phyloP scores from a whole-genome alignment of 2,113 vertebrate genomes.

The Alethe castanea region DNA sequence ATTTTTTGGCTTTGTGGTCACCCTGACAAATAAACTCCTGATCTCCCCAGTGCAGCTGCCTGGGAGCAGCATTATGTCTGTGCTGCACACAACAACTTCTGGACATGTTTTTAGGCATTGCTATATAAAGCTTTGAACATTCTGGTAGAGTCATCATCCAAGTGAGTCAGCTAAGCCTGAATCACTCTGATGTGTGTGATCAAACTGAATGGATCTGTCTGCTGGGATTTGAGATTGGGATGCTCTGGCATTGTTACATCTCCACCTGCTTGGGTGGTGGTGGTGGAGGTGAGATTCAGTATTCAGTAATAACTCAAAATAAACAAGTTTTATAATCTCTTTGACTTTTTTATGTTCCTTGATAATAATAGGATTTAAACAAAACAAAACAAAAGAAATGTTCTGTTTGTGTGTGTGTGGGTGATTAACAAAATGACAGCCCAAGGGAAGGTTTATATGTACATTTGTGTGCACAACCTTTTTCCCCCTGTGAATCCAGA shows the following conservation, averaged over 20 bases:
- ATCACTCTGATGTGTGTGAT: neutral
- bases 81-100: neutral
- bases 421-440: neutral
- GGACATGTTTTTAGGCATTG: conserved; percentile 3
- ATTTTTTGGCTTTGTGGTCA: neutral
- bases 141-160: neutral
- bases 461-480: neutral
- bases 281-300: neutral
- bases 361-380: neutral
- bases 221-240: neutral
- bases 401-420: rapidly evolving
- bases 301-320: neutral
- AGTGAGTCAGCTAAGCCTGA: conserved; percentile 57
- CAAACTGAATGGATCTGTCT: neutral
- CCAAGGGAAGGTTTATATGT: neutral
- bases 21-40: neutral
- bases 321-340: neutral
- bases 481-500: neutral
- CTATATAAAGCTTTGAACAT: conserved; percentile 41
- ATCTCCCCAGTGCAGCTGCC: neutral
- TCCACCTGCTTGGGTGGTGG: neutral
- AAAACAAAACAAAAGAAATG: neutral
- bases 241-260: neutral
- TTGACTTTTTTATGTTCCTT: neutral
- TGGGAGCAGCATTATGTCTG: neutral